Percentiles rank a stretch among this genome's conserved stretches.
Evolutionary conservation across 2,797 vertebrate genomes (phyloP).

Genomic region (Coranthus polyacanthus): DNA sequence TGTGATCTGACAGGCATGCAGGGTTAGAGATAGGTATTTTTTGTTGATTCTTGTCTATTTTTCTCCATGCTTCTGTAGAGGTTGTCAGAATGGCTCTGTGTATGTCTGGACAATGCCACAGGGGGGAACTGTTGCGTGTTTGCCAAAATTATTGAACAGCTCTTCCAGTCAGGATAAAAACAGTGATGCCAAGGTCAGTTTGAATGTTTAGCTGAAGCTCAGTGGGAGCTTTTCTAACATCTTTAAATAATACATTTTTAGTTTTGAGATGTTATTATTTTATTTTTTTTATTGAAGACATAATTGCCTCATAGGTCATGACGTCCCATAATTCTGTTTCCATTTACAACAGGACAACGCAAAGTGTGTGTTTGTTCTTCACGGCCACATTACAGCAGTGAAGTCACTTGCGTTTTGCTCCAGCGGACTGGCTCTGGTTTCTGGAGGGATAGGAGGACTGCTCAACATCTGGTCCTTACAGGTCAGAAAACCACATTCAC

Average conservation of each 20-base stretch:
- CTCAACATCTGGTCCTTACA: constrained; percentile 89
- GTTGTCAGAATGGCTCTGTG: constrained; percentile 87
- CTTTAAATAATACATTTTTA: background rate
- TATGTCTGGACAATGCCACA: constrained; percentile 88
- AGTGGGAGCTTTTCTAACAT: background rate
- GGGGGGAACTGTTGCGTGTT: constrained; percentile 77
- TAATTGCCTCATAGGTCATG: background rate
- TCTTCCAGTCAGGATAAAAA: constrained; percentile 75
- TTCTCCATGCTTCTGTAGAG: constrained; percentile 65
- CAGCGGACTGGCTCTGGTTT: constrained; percentile 83
- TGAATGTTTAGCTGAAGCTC: constrained; percentile 7
- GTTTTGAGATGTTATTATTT: background rate
- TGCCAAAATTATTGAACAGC: constrained; percentile 76
- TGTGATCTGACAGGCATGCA: background rate
- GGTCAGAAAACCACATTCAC: constrained; percentile 66
- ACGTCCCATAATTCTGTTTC: constrained; percentile 17
- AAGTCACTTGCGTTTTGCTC: constrained; percentile 87
- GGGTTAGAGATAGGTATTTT: background rate
- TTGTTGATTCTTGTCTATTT: background rate
- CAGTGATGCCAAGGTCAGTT: constrained; percentile 76
- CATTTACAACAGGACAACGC: constrained; percentile 73
- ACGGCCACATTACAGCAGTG: constrained; percentile 87
- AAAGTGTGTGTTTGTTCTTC: constrained; percentile 85
- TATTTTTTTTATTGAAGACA: no score
- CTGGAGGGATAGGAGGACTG: constrained; percentile 87